Evolutionary conservation across 1,140 invertebrate species (phyloP).

Genomic region (Brachionus sp.): DNA sequence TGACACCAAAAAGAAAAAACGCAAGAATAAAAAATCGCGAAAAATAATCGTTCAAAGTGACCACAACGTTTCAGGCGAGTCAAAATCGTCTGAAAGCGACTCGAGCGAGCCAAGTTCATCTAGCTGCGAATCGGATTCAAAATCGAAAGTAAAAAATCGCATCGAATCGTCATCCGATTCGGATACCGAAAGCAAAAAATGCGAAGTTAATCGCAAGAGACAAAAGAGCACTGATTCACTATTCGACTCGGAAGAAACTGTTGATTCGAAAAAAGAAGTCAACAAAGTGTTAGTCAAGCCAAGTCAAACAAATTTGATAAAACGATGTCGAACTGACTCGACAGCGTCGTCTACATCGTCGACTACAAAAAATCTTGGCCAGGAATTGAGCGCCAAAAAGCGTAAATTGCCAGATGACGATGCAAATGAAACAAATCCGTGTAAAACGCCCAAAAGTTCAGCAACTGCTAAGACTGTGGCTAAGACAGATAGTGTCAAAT

Average conservation of each 20-base stretch:
- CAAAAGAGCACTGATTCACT: constrained; percentile 34
- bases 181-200: background rate
- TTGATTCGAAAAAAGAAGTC: background rate
- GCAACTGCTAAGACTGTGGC: background rate
- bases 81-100: background rate
- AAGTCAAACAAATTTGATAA: background rate
- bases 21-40: constrained; percentile 23
- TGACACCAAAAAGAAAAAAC: constrained; percentile 24
- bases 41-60: constrained; percentile 10
- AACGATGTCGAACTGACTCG: constrained; percentile 16
- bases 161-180: background rate
- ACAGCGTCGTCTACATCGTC: constrained; percentile 9
- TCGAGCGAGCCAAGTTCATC: background rate
- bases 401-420: constrained; percentile 11
- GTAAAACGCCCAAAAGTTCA: background rate
- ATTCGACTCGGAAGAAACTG: constrained; percentile 32
- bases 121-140: background rate
- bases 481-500: background rate
- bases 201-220: background rate
- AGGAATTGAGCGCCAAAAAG: background rate
- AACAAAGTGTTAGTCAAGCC: background rate
- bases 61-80: background rate
- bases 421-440: background rate
- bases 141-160: background rate
- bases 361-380: background rate